Evolutionary conservation across 2,797 vertebrate genomes (phyloP).

Genomic region (Tarsius wallacei): DNA sequence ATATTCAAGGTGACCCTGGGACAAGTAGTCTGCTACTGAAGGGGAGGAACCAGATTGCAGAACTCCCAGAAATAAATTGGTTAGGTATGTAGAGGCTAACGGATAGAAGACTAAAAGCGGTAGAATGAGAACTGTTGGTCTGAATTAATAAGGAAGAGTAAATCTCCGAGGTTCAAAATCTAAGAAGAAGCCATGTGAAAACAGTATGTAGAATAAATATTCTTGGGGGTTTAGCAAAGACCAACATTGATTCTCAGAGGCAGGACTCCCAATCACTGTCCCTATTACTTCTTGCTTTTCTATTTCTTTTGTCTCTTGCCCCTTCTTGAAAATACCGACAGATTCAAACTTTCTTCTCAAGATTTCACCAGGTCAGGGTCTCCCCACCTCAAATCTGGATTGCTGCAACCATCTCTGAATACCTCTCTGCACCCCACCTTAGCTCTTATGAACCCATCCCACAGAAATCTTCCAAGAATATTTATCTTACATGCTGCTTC

Average conservation of each 20-base stretch:
- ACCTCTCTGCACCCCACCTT: neutral
- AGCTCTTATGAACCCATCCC: neutral
- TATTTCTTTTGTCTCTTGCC: neutral
- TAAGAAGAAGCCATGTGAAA: neutral
- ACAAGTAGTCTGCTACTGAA: neutral
- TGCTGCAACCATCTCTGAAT: neutral
- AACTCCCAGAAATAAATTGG: neutral
- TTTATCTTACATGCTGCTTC: neutral
- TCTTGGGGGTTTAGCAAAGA: neutral
- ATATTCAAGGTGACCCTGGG: neutral
- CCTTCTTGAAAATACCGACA: neutral
- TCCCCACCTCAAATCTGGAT: neutral
- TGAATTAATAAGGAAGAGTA: neutral
- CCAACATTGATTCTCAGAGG: neutral
- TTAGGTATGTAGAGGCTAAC: neutral
- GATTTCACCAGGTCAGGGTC: neutral
- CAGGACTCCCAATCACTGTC: no score
- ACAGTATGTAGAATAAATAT: neutral
- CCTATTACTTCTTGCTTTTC: neutral
- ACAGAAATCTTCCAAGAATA: neutral
- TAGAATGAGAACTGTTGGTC: neutral
- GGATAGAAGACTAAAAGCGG: neutral
- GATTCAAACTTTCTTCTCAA: neutral
- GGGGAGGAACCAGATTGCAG: neutral
- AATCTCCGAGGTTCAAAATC: neutral